Evolutionary conservation across 1,140 invertebrate species (phyloP), one percentile per base, ranked within the genome.

Genomic region (Pseudomyrmex cubaensis): DNA sequence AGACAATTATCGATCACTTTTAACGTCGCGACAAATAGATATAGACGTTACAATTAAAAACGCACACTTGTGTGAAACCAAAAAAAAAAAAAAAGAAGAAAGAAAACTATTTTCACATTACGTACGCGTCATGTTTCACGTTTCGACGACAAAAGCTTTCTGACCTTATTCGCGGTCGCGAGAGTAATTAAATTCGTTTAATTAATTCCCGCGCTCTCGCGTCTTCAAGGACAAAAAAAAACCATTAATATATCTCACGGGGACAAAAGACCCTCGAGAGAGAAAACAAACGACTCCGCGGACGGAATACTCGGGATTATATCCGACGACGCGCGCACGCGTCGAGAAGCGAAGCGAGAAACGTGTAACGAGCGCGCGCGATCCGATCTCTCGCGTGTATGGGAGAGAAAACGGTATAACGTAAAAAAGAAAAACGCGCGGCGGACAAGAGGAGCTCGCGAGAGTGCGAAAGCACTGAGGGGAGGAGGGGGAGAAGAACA

Each of bases 271-370:
- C 15, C 12, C 35, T 35, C 35, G 5, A 12, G 15, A 12, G 15
- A 46, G 66, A 80, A 72, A 80, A 80, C 59, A 22, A 59, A 80
- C 54, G 66, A 80, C 12, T 72, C n/a, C 15, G 54, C 59, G 76
- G 46, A 80, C 66, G 22, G 66, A 80, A 80, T 80, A 72, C 13
- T 80, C 76, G 48, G 59, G 76, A 80, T 80, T 70, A 80, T 48
- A 7, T 0, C 35, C 35, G 35, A 35, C n/a, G 61, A 48, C 25
- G 50, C 44, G 54, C 52, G 54, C 44, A 56, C 73, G 59, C 80
- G 50, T 64, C 13, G 72, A 17, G 5, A n/a, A 57, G 35, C 25
- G 50, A 54, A 62, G 22, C n/a, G 48, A 75, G n/a, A 25, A 66
- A 66, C 59, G 61, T 7, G 35, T 35, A 35, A 35, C 35, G 35